Base-by-base conservation (phyloP, 2,113 vertebrate species). In the Perognathus longimembris region DNA sequence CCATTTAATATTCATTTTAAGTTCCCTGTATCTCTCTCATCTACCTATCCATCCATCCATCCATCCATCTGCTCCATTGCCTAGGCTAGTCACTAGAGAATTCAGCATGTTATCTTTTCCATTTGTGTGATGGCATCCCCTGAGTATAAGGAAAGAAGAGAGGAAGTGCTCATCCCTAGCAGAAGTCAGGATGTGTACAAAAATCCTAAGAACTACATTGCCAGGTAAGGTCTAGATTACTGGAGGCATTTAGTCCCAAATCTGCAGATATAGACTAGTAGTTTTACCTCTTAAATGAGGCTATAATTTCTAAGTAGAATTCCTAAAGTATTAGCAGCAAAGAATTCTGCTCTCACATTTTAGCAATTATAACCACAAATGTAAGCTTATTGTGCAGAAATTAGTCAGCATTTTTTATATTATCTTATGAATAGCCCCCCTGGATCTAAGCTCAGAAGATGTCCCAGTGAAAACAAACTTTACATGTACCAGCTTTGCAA, bases 351-450 rank as follows among this genome's bases (percentile, higher is more conserved):
- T 34, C 54, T 85, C 59, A n/a, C 57, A 64, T 74, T 61, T 73
- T 63, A 80, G 18, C 88, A 80, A 89, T 91, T 73, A 74, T 2
- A 34, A 40, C 38, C 4, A 30, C 12, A 73, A 90, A 24, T 30
- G 63, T 45, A 64, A 73, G n/a, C 57, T 84, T 78, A 50, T 67
- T 93, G 92, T 76, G 61, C 7, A 85, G 74, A 50, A 85, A 85
- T 90, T 73, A 71, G 81, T 42, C 69, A 79, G 11, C 86, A 85
- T 54, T 88, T 95, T 70, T 69, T 24, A 70, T 34, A 34, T 32
- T 83, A 71, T 84, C 80, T 36, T 70, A 63, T 22, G 45, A 42
- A 63, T 32, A 88, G n/a, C 61, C 38, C 32, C 54, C 71, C 75
- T 32, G 66, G 42, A 83, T 78, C 45, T 64, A 71, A 71, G n/a